Base-by-base conservation (phyloP, 1,140 invertebrate species). In the Anoplolepis gracilipes region DNA sequence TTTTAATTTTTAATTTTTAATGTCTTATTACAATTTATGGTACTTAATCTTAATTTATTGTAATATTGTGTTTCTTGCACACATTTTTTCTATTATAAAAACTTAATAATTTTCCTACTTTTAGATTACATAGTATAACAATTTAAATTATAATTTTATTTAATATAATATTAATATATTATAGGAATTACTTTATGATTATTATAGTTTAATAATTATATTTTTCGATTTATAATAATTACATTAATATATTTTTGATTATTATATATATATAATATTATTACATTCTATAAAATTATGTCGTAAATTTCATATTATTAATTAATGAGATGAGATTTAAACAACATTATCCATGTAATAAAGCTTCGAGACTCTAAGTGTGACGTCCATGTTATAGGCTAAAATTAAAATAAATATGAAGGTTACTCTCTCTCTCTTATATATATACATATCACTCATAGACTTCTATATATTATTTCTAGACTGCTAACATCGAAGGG, bases 1-100 rank as follows among this genome's bases (percentile, higher is more conserved):
- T 5, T 61, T 76, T 25, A 16, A 61, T 62, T 76, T 76, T 73
- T 25, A 16, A 61, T 62, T 76, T 76, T 73, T 36, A 55, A 53
- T n/a, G 7, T n/a, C 8, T 55, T 55, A 22, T 25, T 19, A 1
- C 11, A 2, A 73, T 22, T 55, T 55, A n/a, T 55, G 2, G 22
- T 55, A 22, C 0, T n/a, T n/a, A 55, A 55, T n/a, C 8, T 55
- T 55, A 22, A n/a, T 53, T 53, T 16, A 19, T 53, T 55, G 10
- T 22, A 46, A 46, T 55, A 55, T 55, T 22, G n/a, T 22, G n/a
- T 55, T 25, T 59, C 4, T 67, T 36, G 25, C 3, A n/a, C n/a
- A n/a, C n/a, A 69, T 69, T 69, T 69, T 59, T 59, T 59, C 22
- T 13, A 39, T 42, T 42, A 22, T 25, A 25, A 72, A 53, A 55